Conservation (phyloP, 92 coral and sea anemone species). For the Nematostella vectensis region DNA sequence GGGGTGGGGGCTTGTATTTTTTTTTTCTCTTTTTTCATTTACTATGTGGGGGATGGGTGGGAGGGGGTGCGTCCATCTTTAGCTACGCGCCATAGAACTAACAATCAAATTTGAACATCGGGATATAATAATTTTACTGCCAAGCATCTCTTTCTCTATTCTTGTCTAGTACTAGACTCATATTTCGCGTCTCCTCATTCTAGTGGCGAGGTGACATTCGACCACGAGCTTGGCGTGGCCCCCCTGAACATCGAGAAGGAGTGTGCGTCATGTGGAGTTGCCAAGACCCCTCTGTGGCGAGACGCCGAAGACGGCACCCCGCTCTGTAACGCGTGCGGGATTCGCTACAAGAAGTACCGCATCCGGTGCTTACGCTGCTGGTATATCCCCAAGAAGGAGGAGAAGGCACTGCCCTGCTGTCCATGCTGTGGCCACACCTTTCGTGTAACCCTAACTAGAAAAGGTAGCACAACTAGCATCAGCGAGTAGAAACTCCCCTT, state of each 20-base stretch:
- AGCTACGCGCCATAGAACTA: too few relatives aligned
- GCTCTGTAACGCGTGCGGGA: constrained; percentile 98
- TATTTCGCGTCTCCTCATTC: too few relatives aligned
- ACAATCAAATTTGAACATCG: too few relatives aligned
- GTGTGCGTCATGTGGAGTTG: constrained; percentile 92
- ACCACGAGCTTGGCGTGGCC: constrained; percentile 75
- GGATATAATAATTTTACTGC: too few relatives aligned
- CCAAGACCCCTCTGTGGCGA: constrained; percentile 97
- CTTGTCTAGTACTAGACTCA: too few relatives aligned
- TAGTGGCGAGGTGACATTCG: constrained; percentile 36
- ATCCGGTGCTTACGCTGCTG: constrained; percentile 90
- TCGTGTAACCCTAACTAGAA: constrained; percentile 66
- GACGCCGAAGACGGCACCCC: constrained; percentile 99
- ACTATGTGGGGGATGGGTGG: too few relatives aligned
- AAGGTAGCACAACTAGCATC: constrained; percentile 45
- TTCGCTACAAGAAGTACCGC: constrained; percentile 94
- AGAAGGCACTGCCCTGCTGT: constrained; percentile 78
- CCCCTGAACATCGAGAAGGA: constrained; percentile 82
- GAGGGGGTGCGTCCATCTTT: too few relatives aligned
- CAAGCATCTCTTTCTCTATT: too few relatives aligned
- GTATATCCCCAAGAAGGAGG: constrained; percentile 98
- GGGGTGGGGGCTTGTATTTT: too few relatives aligned
- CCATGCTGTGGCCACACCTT: constrained; percentile 83
- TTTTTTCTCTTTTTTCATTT: too few relatives aligned
- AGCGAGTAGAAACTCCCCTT: constrained; percentile 26